Evolutionary conservation across 2,797 vertebrate genomes (phyloP).

Genomic region (Pelodytes ibericus): DNA sequence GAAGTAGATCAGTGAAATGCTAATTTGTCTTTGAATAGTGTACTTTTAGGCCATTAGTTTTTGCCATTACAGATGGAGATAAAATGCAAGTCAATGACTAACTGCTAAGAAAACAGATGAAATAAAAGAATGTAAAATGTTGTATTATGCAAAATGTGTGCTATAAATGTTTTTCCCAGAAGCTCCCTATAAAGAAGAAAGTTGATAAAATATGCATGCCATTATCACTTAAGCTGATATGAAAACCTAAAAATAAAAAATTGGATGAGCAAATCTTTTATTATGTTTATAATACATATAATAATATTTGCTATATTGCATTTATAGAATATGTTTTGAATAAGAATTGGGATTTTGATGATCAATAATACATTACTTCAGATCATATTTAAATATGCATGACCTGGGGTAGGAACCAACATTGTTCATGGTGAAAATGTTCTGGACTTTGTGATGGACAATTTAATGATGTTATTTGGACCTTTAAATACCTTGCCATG

Average conservation of each 20-base stretch:
- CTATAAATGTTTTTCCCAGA: not conserved
- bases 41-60: constrained; percentile 77
- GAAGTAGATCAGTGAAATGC: constrained; percentile 75
- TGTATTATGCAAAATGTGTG: constrained; percentile 46
- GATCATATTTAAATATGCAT: no score
- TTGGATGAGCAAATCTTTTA: not conserved
- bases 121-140: constrained; percentile 62
- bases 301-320: not conserved
- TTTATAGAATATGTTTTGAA: not conserved
- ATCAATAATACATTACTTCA: no score
- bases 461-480: no score
- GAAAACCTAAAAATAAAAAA: not conserved
- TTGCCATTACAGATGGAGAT: constrained; percentile 69
- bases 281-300: not conserved
- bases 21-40: constrained; percentile 76
- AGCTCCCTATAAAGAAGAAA: not conserved
- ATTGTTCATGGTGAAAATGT: no score
- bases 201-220: not conserved
- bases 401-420: no score
- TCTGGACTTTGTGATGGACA: no score
- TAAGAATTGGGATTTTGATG: no score
- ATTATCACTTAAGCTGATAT: not conserved
- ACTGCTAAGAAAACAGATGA: constrained; percentile 66
- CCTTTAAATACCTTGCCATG: no score
- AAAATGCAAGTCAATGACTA: constrained; percentile 70